Base-by-base conservation (phyloP, 2,113 vertebrate species). In the Platycercus adscitus region DNA sequence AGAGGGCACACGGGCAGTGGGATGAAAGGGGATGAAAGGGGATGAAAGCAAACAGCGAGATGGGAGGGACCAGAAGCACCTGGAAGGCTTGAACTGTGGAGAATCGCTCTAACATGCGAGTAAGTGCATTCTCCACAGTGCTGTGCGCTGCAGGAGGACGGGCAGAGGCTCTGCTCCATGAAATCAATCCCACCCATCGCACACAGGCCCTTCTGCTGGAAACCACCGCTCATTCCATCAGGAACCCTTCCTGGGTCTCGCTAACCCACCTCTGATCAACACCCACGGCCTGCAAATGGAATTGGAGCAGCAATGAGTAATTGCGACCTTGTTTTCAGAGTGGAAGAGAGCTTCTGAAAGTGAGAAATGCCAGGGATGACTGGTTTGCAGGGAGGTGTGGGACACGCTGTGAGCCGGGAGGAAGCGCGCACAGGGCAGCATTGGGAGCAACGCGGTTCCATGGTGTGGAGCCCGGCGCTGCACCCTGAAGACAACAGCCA, bases 151-250 rank as follows among this genome's bases (percentile, higher is more conserved):
- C 65, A 19, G 63, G 41, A 53, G 46, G 55, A 66, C 10, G 6
- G 56, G 63, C 91, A 83, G 83, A 63, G 41, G 72, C 20, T 31
- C 63, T 49, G 83, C 86, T 9, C 60, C 16, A 0, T 52, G 72
- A 77, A 86, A 87, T 81, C 85, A 8, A 65, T 78, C 52, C 46
- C 68, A 79, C 23, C 35, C 83, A 21, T 44, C 75, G 35, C 60
- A 60, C 70, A 33, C 31, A 4, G 60, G 55, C 29, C 18, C 29
- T 56, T 21, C 75, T 76, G 75, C 89, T 55, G 53, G 85, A 29
- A 66, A n/a, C 23, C 25, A 25, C 26, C 4, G 1, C 11, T 76
- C 0, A 0, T 24, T 37, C 73, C 0, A 0, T 53, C 81, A 26
- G 66, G 39, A 87, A 29, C 10, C 55, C 78, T 64, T 28, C 69